Evolutionary conservation across 1,140 invertebrate species (phyloP).

Genomic region (Vanessa atalanta): DNA sequence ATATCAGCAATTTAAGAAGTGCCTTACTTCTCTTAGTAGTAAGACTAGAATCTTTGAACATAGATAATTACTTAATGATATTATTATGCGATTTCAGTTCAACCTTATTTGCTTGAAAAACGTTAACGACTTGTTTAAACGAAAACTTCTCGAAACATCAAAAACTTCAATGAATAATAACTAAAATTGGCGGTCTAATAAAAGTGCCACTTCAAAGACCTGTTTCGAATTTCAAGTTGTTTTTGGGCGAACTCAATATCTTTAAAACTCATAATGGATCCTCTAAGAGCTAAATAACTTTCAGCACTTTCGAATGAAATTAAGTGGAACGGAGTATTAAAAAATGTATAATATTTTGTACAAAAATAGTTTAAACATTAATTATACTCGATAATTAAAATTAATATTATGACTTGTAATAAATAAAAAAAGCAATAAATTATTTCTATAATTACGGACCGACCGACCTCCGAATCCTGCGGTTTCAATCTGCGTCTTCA

Average conservation of each 20-base stretch:
- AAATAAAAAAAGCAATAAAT: not conserved
- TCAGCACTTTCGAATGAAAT: not conserved
- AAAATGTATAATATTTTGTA: not conserved
- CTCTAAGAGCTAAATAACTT: not conserved
- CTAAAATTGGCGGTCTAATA: not conserved
- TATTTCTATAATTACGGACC: conserved; percentile 2
- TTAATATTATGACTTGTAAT: too few species aligned
- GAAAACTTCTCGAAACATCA: not conserved
- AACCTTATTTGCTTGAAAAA: too few species aligned
- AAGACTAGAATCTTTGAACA: too few species aligned
- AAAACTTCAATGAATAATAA: not conserved
- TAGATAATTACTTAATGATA: too few species aligned
- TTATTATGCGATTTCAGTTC: too few species aligned
- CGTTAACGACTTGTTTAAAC: not conserved
- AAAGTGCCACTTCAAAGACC: too few species aligned
- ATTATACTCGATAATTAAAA: too few species aligned
- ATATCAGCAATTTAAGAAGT: too few species aligned
- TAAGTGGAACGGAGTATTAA: not conserved
- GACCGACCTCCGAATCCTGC: not conserved
- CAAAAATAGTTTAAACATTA: too few species aligned
- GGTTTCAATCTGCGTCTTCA: too few species aligned
- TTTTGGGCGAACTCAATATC: not conserved
- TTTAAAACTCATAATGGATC: not conserved
- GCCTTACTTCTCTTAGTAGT: too few species aligned
- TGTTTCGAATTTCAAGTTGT: not conserved